Evolutionary conservation across 2,113 vertebrate genomes (phyloP).

Genomic region (Festucalex cinctus): DNA sequence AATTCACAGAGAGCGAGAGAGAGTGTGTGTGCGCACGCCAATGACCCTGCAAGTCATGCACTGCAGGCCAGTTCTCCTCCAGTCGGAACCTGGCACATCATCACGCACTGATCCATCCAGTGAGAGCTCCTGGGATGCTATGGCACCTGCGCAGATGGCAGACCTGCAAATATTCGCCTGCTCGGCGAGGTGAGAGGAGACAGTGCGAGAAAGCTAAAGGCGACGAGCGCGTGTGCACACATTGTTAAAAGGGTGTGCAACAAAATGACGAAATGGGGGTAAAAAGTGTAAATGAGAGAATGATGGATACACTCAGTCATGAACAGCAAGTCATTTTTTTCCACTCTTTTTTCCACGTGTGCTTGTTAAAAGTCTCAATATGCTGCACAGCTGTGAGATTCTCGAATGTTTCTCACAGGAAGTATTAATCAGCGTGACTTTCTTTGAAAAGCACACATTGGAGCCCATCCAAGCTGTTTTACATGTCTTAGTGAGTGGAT

Average conservation of each 20-base stretch:
- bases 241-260: not conserved
- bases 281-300: too few relatives aligned
- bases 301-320: not conserved
- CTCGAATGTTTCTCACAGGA: not conserved
- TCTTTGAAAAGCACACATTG: not conserved
- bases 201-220: slow-evolving; percentile 38
- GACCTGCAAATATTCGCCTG: slow-evolving; percentile 63
- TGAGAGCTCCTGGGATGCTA: slow-evolving; percentile 49
- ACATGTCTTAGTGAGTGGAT: not conserved
- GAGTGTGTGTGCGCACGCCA: slow-evolving; percentile 30
- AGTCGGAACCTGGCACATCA: slow-evolving; percentile 52
- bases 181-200: slow-evolving; percentile 47
- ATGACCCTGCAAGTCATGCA: slow-evolving; percentile 14
- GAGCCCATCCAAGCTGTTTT: not conserved
- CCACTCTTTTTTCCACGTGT: slow-evolving; percentile 10
- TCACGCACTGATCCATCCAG: slow-evolving; percentile 59
- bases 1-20: slow-evolving; percentile 43
- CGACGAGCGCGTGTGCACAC: not conserved
- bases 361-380: slow-evolving; percentile 4
- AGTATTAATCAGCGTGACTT: not conserved
- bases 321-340: not conserved
- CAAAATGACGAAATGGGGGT: too few relatives aligned
- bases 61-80: slow-evolving; percentile 29
- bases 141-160: slow-evolving; percentile 67
- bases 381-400: slow-evolving; percentile 1